These are phyloP conservation scores for Lordiphosa stackelbergi DNA, from an alignment of 1,140 invertebrate species.

Conservation along the genomic window DNA sequence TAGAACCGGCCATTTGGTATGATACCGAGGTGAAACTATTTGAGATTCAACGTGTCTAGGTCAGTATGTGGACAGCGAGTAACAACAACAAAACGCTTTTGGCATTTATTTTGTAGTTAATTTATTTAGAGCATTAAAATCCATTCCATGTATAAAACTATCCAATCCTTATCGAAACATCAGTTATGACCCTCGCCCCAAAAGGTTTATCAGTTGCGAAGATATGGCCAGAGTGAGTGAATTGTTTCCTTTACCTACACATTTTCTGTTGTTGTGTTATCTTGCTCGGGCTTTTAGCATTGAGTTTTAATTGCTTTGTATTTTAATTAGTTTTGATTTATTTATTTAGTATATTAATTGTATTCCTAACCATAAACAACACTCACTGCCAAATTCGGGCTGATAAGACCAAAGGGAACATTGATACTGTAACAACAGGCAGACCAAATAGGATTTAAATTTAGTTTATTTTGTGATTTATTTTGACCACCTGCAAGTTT, in stretches of 20 bases:
- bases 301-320: constrained; percentile 29
- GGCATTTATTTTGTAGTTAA: constrained; percentile 80
- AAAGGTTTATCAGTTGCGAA: constrained; percentile 31
- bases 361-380: too few species aligned
- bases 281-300: constrained; percentile 22
- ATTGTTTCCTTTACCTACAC: constrained; percentile 14
- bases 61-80: constrained; percentile 75
- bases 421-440: too few species aligned
- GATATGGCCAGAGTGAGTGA: constrained; percentile 20
- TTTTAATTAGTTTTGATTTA: not conserved
- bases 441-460: too few species aligned
- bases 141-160: constrained; percentile 49
- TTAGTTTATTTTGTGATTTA: too few species aligned
- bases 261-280: not conserved
- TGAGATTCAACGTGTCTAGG: constrained; percentile 94
- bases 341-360: too few species aligned
- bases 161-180: not conserved
- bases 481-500: too few species aligned
- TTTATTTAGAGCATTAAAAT: constrained; percentile 54
- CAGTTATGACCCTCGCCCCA: too few species aligned
- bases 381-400: too few species aligned
- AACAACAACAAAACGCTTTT: constrained; percentile 77
- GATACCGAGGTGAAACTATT: constrained; percentile 99
- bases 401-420: too few species aligned
- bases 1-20: constrained; percentile 99